Evolutionary conservation across 2,797 vertebrate genomes (phyloP).

Genomic region (Novumbra hubbsi): DNA sequence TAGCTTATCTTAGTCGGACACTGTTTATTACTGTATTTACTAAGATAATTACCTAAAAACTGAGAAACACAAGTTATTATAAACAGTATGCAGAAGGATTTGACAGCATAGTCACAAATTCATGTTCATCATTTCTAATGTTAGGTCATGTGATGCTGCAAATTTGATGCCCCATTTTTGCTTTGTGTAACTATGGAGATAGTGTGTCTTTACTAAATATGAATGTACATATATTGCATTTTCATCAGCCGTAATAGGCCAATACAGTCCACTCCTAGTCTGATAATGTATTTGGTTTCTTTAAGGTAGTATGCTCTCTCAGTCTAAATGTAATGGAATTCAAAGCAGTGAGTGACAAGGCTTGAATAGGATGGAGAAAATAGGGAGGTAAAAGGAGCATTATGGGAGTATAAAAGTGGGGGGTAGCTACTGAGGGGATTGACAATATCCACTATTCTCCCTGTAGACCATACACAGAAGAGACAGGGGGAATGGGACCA

Average conservation of each 20-base stretch:
- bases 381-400: conserved; percentile 70
- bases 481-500: conserved; percentile 20
- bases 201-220: background rate
- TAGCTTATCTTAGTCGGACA: too few relatives aligned
- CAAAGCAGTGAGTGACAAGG: conserved; percentile 67
- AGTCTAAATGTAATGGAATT: conserved; percentile 70
- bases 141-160: too few relatives aligned
- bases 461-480: background rate
- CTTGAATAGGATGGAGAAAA: conserved; percentile 71
- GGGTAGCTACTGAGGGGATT: conserved; percentile 37
- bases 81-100: background rate
- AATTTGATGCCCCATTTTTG: background rate
- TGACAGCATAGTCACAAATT: too few relatives aligned
- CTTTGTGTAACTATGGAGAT: background rate
- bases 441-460: background rate
- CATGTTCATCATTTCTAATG: too few relatives aligned
- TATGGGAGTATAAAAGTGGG: conserved; percentile 59
- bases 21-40: too few relatives aligned
- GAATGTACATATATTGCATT: background rate
- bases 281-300: conserved; percentile 38
- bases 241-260: background rate
- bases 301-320: conserved; percentile 56
- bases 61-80: too few relatives aligned
- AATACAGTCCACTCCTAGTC: background rate
- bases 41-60: too few relatives aligned